Evolutionary conservation across 2,888 invertebrate species (phyloP).

Genomic region (Frankliniella fusca): DNA sequence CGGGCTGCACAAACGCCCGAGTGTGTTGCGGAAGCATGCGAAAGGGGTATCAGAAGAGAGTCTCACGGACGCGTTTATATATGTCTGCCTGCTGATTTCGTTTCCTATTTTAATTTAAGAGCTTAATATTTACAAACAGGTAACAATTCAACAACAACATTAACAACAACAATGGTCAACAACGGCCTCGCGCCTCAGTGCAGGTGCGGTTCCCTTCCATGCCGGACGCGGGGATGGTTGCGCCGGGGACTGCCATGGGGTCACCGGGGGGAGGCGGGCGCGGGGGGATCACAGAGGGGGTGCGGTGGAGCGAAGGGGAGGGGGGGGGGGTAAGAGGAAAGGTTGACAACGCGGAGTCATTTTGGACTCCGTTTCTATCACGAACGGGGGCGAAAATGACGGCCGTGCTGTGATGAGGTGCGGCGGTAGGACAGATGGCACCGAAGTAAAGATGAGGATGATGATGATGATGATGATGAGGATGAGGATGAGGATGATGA

Average conservation of each 20-base stretch:
- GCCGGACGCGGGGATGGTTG: not conserved
- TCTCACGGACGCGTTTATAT: no score
- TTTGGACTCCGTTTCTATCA: constrained; percentile 5
- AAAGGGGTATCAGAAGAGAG: no score
- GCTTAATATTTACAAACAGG: constrained; percentile 23
- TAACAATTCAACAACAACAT: not conserved
- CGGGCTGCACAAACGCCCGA: no score
- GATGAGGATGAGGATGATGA: not conserved
- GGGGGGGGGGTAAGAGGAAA: not conserved
- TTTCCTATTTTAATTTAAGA: not conserved
- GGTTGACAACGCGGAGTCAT: not conserved
- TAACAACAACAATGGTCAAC: constrained; percentile 19
- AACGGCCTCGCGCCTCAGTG: not conserved
- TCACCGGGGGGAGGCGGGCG: not conserved
- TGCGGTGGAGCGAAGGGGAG: not conserved
- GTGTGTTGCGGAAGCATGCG: no score
- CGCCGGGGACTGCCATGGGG: constrained; percentile 20
- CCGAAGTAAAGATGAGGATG: not conserved
- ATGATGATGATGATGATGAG: not conserved
- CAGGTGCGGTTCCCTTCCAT: constrained; percentile 2
- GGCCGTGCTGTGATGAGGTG: not conserved
- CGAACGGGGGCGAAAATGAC: not conserved
- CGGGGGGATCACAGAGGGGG: not conserved
- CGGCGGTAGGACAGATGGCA: not conserved
- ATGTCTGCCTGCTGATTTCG: no score